phyloP scores from a whole-genome alignment of 2,113 vertebrate genomes.

The Platysteira castanea region DNA sequence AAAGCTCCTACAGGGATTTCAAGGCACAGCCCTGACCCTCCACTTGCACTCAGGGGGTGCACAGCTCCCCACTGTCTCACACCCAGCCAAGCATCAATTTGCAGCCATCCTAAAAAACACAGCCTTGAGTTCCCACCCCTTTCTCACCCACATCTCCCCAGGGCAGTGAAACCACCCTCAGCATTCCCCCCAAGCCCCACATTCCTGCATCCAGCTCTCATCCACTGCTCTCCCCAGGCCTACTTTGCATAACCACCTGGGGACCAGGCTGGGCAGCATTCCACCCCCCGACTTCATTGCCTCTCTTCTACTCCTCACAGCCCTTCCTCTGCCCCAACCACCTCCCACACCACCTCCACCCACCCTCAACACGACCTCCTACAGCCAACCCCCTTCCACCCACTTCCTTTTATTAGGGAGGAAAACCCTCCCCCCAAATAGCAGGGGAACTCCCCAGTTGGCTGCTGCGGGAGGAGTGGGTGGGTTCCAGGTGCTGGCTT shows the following conservation, averaged over 20 bases:
- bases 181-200: rapidly evolving
- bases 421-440: not conserved
- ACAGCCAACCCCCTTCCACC: rapidly evolving
- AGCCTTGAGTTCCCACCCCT: not conserved
- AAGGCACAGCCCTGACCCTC: not conserved
- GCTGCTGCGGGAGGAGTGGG: not conserved
- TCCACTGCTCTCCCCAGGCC: not conserved
- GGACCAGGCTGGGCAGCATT: not conserved
- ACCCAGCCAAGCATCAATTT: not conserved
- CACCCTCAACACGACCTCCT: rapidly evolving
- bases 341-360: rapidly evolving
- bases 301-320: not conserved
- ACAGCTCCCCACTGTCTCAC: not conserved
- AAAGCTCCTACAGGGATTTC: not conserved
- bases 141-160: not conserved
- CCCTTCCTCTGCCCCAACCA: no score
- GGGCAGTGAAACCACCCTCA: rapidly evolving
- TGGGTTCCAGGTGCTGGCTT: rapidly evolving
- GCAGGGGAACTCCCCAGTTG: not conserved
- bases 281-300: rapidly evolving
- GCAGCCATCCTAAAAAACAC: not conserved
- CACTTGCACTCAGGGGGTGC: rapidly evolving
- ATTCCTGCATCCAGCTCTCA: not conserved
- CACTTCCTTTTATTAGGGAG: not conserved
- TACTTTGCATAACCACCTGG: rapidly evolving